Evolutionary conservation across 2,888 invertebrate genomes (phyloP), one percentile per base, ranked within the genome.

Genomic region (Conistra vaccinii): DNA sequence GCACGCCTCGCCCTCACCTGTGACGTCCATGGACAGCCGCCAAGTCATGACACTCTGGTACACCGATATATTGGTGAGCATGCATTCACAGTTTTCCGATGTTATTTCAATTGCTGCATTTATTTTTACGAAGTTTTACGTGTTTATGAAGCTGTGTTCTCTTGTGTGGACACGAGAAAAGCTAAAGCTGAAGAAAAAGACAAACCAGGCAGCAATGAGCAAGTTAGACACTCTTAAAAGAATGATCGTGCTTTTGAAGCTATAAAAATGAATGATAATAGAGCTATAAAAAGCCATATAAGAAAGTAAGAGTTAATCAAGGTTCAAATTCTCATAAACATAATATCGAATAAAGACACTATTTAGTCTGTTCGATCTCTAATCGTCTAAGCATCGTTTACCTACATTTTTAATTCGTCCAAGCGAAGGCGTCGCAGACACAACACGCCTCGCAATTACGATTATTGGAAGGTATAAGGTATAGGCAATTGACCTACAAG

Each of bases 11-110:
- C 88, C 89, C 91, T 91, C 93, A 90, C 90, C 90, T 90, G 89
- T 95, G 95, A 95, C 95, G 94, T 90, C 88, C 85, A 91, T 96
- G 96, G 96, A 95, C 90, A 87, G 85, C 90, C 83, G 96, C 96
- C 96, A 96, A 96, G 87, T 91, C 90, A 96, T 96, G 96, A 96
- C 96, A 92, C 94, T 96, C 87, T 96, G 96, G 96, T 96, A 96
- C 92, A 96, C 96, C 85, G 95, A 96, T 90, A 92, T 96, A 94
- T 90, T 96, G 96, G 96, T 96, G 92, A 96, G 96, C 91, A 88
- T 90, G 87, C 87, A 78, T 84, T 80, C 78, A 77, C 63, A 80
- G 66, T 70, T 58, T 73, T 60, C 60, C 63, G 73, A 75, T 69
- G 61, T 73, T 78, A 71, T 69, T 71, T 60, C 53, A 72, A 55